phyloP scores from a whole-genome alignment of 2,888 invertebrate species.

The Pristionchus japonicus region DNA sequence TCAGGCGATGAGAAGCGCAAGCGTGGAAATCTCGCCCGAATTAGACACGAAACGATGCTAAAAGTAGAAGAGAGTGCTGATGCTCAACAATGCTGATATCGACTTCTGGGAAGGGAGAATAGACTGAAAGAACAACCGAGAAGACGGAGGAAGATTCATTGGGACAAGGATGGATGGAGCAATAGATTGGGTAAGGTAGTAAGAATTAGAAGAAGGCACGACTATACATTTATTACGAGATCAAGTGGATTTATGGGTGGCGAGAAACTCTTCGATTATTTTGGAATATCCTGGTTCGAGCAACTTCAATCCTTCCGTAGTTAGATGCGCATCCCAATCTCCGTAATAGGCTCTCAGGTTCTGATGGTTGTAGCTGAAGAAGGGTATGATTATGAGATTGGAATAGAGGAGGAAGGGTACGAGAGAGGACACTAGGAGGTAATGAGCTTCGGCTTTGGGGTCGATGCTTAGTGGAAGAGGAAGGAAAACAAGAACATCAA shows the following conservation, averaged over 20 bases:
- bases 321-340: constrained; percentile 40
- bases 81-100: too few relatives aligned
- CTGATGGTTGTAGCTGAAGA: constrained; percentile 19
- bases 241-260: background rate
- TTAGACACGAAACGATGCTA: background rate
- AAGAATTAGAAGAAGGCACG: background rate
- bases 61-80: too few relatives aligned
- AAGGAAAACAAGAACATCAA: too few relatives aligned
- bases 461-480: background rate
- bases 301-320: constrained; percentile 8
- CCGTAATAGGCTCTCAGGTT: constrained; percentile 29
- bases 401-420: background rate
- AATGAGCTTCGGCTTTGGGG: background rate
- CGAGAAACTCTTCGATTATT: constrained; percentile 35
- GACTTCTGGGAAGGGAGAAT: background rate
- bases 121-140: background rate
- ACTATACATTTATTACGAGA: constrained; percentile 37
- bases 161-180: background rate
- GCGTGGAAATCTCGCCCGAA: background rate
- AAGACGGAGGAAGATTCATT: background rate
- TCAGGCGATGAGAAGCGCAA: too few relatives aligned
- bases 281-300: constrained; percentile 1
- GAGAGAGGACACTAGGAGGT: too few relatives aligned
- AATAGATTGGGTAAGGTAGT: background rate
- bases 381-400: background rate